A percentile compares a stretch with the other conserved stretches of the same genome.
phyloP scores from a whole-genome alignment of 2,888 invertebrate genomes.

The Mesorhabditis belari region DNA sequence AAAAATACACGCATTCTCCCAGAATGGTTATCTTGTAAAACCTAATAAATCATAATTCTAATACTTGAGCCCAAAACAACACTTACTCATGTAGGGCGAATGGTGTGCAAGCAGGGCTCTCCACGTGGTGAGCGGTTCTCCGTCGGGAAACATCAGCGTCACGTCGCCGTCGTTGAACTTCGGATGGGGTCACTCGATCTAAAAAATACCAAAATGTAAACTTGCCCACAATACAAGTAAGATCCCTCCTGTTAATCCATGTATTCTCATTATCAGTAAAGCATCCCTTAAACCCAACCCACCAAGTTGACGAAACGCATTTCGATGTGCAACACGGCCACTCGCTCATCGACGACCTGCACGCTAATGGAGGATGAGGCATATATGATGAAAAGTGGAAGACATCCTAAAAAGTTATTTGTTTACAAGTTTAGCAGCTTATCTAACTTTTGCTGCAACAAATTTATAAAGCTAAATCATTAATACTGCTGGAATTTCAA shows the following conservation, averaged over 20 bases:
- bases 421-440: no score
- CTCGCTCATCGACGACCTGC: conserved; percentile 9
- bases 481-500: no score
- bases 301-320: conserved; percentile 20
- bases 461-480: no score
- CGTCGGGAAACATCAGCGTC: conserved; percentile 26
- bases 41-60: no score
- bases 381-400: conserved; percentile 14
- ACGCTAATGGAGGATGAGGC: conserved; percentile 2
- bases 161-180: conserved; percentile 25
- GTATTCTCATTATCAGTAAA: background rate
- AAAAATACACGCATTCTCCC: background rate
- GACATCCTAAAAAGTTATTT: conserved; percentile 9
- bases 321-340: conserved; percentile 18
- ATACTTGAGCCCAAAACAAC: conserved; percentile 5
- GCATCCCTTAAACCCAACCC: background rate
- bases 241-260: no score
- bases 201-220: conserved; percentile 4
- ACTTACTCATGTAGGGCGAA: conserved; percentile 23
- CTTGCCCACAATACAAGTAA: no score
- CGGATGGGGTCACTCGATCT: conserved; percentile 25
- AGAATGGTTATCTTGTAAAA: no score
- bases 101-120: conserved; percentile 20
- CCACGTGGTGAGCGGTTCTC: conserved; percentile 14
- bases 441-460: no score